Conservation (phyloP, 2,113 vertebrate species). For the Rana temporaria region DNA sequence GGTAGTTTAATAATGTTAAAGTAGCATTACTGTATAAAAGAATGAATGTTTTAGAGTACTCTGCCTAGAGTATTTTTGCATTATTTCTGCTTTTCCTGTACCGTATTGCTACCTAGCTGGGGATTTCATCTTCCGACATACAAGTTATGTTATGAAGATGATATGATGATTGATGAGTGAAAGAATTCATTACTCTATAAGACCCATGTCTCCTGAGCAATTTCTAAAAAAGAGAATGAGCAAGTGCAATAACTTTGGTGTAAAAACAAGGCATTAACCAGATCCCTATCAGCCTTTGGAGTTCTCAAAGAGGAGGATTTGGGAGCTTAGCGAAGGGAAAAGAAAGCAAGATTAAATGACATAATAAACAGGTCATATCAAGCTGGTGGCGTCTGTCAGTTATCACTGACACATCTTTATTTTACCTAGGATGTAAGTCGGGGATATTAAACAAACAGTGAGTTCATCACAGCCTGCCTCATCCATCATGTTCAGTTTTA, state of each 20-base stretch:
- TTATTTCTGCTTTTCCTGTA: neutral
- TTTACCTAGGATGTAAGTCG: neutral
- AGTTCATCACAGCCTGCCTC: neutral
- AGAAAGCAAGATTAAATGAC: conserved; percentile 38
- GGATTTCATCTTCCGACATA: neutral
- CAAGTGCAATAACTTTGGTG: conserved; percentile 3
- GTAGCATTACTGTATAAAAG: too few relatives aligned
- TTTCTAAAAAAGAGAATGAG: neutral
- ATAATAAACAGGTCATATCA: conserved; percentile 33
- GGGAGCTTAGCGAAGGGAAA: neutral
- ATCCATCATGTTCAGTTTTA: conserved; percentile 6
- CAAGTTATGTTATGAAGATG: conserved; percentile 2
- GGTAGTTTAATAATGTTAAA: too few relatives aligned
- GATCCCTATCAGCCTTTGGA: conserved; percentile 34
- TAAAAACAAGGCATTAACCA: conserved; percentile 34
- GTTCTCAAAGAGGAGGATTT: conserved; percentile 12
- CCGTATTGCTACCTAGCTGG: neutral
- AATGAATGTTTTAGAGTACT: neutral
- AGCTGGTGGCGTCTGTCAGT: conserved; percentile 9
- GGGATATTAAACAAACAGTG: conserved; percentile 9
- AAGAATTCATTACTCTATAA: neutral
- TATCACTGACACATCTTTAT: conserved; percentile 44
- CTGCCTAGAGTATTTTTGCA: neutral
- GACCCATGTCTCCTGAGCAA: neutral
- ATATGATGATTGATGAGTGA: conserved; percentile 26